Conservation (phyloP, 2,888 invertebrate genomes). For the Tridacna gigas region DNA sequence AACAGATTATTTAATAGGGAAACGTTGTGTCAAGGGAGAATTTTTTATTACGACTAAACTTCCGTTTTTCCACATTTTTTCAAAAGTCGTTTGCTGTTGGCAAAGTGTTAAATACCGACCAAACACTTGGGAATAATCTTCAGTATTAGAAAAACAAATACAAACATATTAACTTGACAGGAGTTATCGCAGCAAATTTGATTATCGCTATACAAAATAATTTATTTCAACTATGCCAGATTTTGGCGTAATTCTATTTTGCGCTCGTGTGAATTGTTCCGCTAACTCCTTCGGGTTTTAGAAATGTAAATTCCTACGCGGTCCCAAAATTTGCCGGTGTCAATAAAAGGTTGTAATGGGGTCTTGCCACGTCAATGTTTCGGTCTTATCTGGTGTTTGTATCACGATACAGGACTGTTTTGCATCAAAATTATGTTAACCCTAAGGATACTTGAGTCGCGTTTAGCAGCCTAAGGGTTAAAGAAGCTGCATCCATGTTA, state of each 20-base stretch:
- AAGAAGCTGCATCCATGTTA: too few species aligned
- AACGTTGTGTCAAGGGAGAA: too few species aligned
- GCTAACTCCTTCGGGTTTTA: slow-evolving; percentile 38
- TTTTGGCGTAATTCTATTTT: slow-evolving; percentile 47
- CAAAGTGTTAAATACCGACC: neutral
- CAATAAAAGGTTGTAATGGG: slow-evolving; percentile 1
- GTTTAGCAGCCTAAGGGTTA: too few species aligned
- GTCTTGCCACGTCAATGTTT: neutral
- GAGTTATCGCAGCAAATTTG: slow-evolving; percentile 53
- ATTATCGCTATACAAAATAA: slow-evolving; percentile 63
- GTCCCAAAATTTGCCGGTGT: slow-evolving; percentile 7
- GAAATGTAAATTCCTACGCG: slow-evolving; percentile 22
- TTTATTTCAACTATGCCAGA: slow-evolving; percentile 60
- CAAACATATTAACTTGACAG: slow-evolving; percentile 63
- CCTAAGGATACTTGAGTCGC: too few species aligned
- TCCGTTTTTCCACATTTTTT: neutral
- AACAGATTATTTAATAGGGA: too few species aligned
- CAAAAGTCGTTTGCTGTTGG: neutral
- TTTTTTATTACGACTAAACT: too few species aligned
- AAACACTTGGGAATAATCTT: slow-evolving; percentile 22
- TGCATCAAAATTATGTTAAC: too few species aligned
- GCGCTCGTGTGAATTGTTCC: slow-evolving; percentile 48
- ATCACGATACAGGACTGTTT: too few species aligned
- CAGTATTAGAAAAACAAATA: slow-evolving; percentile 58
- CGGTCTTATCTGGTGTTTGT: neutral